Evolutionary conservation across 2,888 invertebrate species (phyloP), one percentile per base, ranked within the genome.

Genomic region (Tanypteryx hageni): DNA sequence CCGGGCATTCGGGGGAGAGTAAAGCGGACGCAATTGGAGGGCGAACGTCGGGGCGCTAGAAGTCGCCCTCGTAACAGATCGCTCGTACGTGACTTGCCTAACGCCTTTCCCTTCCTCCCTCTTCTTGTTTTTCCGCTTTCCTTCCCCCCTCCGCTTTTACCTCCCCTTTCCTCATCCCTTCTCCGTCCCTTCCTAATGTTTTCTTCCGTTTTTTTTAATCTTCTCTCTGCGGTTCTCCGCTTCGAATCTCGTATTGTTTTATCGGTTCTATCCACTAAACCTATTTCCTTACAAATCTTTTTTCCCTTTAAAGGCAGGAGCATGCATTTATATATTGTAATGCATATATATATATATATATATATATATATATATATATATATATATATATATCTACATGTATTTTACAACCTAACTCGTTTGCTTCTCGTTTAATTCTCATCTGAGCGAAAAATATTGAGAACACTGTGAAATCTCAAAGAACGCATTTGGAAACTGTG

Each of bases 41-140:
- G 44, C 5, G 44, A 5, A 44, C 1, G 44, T 44, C 56, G 83
- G 83, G 56, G 56, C 31, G 83, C 18, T 44, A 18, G 56, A 57
- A 56, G 83, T 56, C 56, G 83, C 44, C 83, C 57, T 57, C 83
- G 83, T 44, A 83, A 83, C 83, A 83, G 57, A 83, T 83, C 83
- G 83, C 44, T 44, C 27, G 83, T 83, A 83, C 83, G 83, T 83
- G 83, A 83, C 83, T 83, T 57, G 83, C 83, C 56, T 83, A 57
- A 83, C n/a, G n/a, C 13, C 22, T 8, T 14, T 18, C 83, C n/a
- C 16, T 18, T n/a, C 83, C 1, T 18, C 83, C 18, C n/a, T 16
- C 18, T 11, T 76, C 27, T 56, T 44, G 0, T 57, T 8, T 16
- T n/a, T 16, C 1, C 83, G 0, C 10, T 44, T 83, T 83, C n/a